Evolutionary conservation across 1,140 invertebrate species (phyloP), one percentile per base, ranked within the genome.

Genomic region (Helicoverpa armigera): DNA sequence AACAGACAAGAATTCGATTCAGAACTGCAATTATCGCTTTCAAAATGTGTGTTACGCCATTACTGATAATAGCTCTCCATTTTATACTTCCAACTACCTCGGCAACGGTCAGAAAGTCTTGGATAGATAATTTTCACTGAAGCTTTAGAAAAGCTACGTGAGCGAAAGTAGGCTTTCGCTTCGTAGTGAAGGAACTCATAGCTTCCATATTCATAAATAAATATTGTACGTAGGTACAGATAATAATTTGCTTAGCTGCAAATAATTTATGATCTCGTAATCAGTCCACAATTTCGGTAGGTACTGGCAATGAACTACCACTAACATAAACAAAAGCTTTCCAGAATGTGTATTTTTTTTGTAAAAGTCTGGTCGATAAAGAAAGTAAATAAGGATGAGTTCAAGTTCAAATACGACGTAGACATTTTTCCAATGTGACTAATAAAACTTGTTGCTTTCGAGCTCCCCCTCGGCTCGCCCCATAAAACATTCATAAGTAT

Each of bases 1-100:
- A 89, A 88, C 88, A 89, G 86, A 89, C 83, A 88, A 89, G 84
- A 84, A 85, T 86, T 82, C 83, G 70, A 87, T 87, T 87, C 81
- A 87, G 84, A 87, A 85, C 82, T 76, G 35, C 83, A 89, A 90
- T 88, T 89, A 88, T 84, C 86, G 81, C 85, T 85, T 85, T 83
- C 70, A 82, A 84, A 83, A 83, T 65, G 83, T 16, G 65, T 53
- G 72, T 82, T 82, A 79, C 80, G 77, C 82, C 76, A 70, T 80
- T 65, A 79, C 83, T 78, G 73, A 82, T 88, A 88, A 86, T 88
- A 86, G 79, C 70, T 81, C 81, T 79, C 82, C 23, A 82, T 74
- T 80, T 54, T 69, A 23, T 77, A 75, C 67, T 75, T 72, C 50
- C 67, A 43, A n/a, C 23, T 77, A 13, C 60, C 43, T 63, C 65